Conservation (phyloP, 2,888 invertebrate species). For the Mylabris sibirica region DNA sequence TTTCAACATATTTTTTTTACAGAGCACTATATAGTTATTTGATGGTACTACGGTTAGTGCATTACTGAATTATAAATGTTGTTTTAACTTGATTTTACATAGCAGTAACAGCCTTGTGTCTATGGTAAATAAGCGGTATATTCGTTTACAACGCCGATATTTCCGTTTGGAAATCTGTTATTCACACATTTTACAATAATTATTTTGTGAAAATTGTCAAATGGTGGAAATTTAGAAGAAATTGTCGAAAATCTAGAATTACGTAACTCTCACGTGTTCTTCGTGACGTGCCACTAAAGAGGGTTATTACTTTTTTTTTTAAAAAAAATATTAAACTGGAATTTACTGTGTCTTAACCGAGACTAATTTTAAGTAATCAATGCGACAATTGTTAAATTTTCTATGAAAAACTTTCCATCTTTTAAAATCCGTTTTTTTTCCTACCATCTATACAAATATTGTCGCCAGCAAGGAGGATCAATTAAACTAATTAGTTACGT, state of each 20-base stretch:
- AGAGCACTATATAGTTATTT: too few relatives aligned
- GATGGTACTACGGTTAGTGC: constrained; percentile 20
- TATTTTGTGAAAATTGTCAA: neutral
- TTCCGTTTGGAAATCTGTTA: neutral
- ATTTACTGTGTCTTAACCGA: neutral
- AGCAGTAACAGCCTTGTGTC: constrained; percentile 26
- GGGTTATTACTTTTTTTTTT: neutral
- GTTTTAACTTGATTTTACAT: neutral
- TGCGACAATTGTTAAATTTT: neutral
- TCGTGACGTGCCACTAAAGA: neutral
- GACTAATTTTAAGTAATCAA: neutral
- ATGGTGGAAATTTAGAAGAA: neutral
- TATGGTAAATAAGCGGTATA: constrained; percentile 24
- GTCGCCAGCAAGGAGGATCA: neutral
- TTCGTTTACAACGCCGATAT: neutral
- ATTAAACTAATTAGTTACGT: constrained; percentile 15
- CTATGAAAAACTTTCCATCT: neutral
- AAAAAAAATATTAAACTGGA: neutral
- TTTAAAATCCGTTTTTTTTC: neutral
- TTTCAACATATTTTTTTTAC: neutral
- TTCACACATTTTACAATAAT: neutral
- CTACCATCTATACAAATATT: neutral
- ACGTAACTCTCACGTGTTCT: neutral
- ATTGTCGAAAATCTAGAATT: neutral
- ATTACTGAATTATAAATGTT: constrained; percentile 22